Percentiles rank a stretch among this genome's conserved stretches.
Evolutionary conservation across 2,113 vertebrate genomes (phyloP).

Genomic region (Lagopus leucura): DNA sequence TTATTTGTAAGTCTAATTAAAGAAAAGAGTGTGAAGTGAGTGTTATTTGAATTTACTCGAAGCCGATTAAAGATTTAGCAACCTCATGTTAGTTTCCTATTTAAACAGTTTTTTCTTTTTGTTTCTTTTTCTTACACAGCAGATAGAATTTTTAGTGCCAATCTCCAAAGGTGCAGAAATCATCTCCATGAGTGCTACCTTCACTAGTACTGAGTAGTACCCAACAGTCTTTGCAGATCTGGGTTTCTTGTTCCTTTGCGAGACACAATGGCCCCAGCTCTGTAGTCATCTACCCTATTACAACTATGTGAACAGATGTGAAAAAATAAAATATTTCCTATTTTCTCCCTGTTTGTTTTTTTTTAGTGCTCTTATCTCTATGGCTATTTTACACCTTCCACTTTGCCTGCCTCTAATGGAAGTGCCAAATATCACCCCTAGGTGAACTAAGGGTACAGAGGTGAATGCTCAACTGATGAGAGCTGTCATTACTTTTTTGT

Average conservation of each 20-base stretch:
- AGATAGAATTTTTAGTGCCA: neutral
- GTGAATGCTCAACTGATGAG: conserved; percentile 21
- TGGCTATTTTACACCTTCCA: neutral
- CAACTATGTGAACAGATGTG: neutral
- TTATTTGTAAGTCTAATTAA: neutral
- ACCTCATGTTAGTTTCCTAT: neutral
- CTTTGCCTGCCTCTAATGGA: neutral
- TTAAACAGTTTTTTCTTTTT: neutral
- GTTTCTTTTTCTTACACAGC: neutral
- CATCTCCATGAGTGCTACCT: neutral
- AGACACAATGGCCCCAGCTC: neutral
- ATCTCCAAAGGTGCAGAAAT: neutral
- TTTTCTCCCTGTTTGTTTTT: neutral
- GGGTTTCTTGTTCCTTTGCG: neutral
- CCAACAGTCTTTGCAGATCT: neutral
- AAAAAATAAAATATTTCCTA: neutral
- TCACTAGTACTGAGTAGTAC: rapidly evolving
- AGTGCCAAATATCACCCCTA: neutral
- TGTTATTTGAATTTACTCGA: conserved; percentile 3
- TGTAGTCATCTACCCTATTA: neutral
- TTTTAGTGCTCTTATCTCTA: neutral
- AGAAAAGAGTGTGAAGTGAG: neutral
- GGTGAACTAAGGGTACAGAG: neutral
- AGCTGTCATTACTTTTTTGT: conserved; percentile 14
- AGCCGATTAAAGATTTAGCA: conserved; percentile 1